phyloP scores from a whole-genome alignment of 37 sponge, comb jelly and placozoan genomes.

The Chondrosia reniformis region DNA sequence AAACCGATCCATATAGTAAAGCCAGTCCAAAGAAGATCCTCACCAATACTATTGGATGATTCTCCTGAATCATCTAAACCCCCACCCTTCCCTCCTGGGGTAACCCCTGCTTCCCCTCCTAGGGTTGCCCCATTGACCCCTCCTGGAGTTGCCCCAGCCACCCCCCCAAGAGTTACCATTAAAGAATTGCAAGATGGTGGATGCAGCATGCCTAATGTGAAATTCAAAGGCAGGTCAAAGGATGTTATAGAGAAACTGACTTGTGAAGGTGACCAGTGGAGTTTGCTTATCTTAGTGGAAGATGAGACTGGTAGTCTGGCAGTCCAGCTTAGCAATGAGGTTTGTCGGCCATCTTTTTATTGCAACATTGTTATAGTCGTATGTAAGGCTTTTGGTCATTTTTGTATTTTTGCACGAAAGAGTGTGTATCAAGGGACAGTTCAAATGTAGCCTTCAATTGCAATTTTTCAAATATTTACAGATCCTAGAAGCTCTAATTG shows the following conservation, averaged over 20 bases:
- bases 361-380: too few relatives aligned
- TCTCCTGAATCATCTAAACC: neutral
- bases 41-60: slow-evolving; percentile 16
- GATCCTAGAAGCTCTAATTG: slow-evolving; percentile 37
- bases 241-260: slow-evolving; percentile 19
- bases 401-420: too few relatives aligned
- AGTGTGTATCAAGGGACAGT: too few relatives aligned
- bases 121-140: too few relatives aligned
- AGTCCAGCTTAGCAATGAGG: slow-evolving; percentile 48
- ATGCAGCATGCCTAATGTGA: too few relatives aligned
- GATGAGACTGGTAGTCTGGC: slow-evolving; percentile 20
- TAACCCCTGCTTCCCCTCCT: too few relatives aligned
- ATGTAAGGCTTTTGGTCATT: too few relatives aligned
- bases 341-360: neutral
- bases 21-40: neutral
- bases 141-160: too few relatives aligned
- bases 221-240: neutral
- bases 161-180: too few relatives aligned
- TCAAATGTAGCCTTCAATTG: neutral
- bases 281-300: neutral
- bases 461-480: neutral
- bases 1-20: neutral
- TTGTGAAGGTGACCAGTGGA: slow-evolving; percentile 23
- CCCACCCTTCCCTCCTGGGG: too few relatives aligned
- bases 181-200: too few relatives aligned